Base-by-base conservation (phyloP, 2,113 vertebrate species). In the Tautogolabrus adspersus region DNA sequence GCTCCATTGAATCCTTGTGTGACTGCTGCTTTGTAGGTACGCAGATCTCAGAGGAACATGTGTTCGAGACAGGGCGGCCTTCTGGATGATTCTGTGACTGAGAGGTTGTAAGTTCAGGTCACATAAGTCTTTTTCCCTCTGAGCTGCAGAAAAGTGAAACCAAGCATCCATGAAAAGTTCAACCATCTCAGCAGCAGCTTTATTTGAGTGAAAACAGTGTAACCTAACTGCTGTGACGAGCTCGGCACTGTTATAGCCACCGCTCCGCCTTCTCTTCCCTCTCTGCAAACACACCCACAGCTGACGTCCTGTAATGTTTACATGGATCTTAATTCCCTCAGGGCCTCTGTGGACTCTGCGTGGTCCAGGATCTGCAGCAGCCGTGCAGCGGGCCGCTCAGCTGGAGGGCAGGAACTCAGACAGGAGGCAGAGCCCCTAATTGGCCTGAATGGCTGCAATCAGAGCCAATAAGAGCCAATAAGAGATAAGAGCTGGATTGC, bases 381-480 rank as follows among this genome's bases (percentile, higher is more conserved):
- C 91, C 82, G 65, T 86, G 69, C 75, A 72, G 77, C 55, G 38
- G 72, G 60, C 79, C 42, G 3, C 19, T 2, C 23, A 66, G 63
- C 82, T 23, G 62, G 51, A 62, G 85, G 87, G 72, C 77, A 86
- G 86, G 86, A 87, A 80, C 85, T 75, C 13, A 0, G 86, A 84
- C 83, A 80, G 77, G 63, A 92, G 85, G 87, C 38, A 84, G 49
- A 64, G 67, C 87, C 83, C 83, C 79, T 88, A 87, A 92, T 87
- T 91, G 89, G 71, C 73, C 82, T 64, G 78, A 88, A 82, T 86
- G 83, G 79, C 86, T 84, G 75, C 85, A 89, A 88, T 90, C 87
- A 85, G 87, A 86, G 87, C 84, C 87, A 89, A 88, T 90, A 86
- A 85, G 87, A 86, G 87, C 84, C 87, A 92, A 92, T 92, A 90